phyloP scores from a whole-genome alignment of 2,888 invertebrate species.

The Osmoderma eremita region DNA sequence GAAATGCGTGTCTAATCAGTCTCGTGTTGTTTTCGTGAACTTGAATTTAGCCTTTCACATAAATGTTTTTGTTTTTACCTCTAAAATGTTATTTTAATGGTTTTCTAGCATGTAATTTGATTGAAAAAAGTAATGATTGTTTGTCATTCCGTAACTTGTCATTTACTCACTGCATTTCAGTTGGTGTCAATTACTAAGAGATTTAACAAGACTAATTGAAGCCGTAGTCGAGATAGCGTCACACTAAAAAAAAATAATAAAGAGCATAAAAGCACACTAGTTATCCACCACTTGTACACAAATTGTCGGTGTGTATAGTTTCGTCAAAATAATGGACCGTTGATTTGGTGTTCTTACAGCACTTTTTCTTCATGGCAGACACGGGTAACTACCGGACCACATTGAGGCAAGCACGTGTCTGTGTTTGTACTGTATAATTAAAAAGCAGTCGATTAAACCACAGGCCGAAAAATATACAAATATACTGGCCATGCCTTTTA shows the following conservation, averaged over 20 bases:
- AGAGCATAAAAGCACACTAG: background rate
- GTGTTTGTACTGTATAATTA: slow-evolving; percentile 46
- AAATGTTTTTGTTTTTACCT: no score
- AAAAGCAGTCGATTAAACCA: slow-evolving; percentile 25
- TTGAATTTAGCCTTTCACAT: no score
- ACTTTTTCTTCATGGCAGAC: slow-evolving; percentile 76
- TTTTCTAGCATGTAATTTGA: no score
- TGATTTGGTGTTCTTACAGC: slow-evolving; percentile 72
- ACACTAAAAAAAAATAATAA: background rate
- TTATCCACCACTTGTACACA: slow-evolving; percentile 23
- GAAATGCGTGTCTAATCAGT: no score
- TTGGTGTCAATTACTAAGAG: no score
- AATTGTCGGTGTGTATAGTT: slow-evolving; percentile 32
- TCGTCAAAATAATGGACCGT: slow-evolving; percentile 39
- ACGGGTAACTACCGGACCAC: slow-evolving; percentile 79
- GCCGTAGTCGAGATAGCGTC: slow-evolving; percentile 8
- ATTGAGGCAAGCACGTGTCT: slow-evolving; percentile 75
- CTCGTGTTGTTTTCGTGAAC: no score
- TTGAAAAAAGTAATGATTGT: no score
- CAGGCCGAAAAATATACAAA: slow-evolving; percentile 41
- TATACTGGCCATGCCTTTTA: slow-evolving; percentile 39
- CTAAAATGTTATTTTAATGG: no score
- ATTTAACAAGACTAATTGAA: slow-evolving; percentile 16
- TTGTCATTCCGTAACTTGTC: no score
- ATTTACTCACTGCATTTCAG: no score